phyloP scores from a whole-genome alignment of 2,888 invertebrate species.

The Rhaphigaster nebulosa region DNA sequence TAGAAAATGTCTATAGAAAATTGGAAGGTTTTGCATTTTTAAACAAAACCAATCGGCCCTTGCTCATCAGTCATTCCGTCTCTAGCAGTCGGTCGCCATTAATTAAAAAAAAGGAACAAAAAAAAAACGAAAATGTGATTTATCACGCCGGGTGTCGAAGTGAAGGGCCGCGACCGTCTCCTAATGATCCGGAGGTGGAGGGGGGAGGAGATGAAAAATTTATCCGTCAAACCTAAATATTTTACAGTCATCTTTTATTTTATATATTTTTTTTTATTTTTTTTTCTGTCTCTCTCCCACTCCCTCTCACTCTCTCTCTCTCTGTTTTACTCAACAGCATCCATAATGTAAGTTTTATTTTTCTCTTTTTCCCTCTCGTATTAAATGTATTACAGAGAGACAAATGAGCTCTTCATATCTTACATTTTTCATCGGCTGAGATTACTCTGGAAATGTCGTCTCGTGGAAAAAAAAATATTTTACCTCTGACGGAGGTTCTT shows the following conservation, averaged over 20 bases:
- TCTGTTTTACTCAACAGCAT: conserved; percentile 1
- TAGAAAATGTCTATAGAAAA: conserved; percentile 47
- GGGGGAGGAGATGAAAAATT: conserved; percentile 32
- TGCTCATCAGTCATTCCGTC: conserved; percentile 58
- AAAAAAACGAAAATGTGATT: conserved; percentile 48
- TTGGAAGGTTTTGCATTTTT: conserved; percentile 53
- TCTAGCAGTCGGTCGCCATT: conserved; percentile 45
- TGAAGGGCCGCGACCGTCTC: background rate
- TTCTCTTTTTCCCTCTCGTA: background rate
- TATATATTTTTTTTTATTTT: conserved; percentile 2
- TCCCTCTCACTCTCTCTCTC: background rate
- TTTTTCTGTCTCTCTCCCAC: background rate
- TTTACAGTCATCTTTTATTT: conserved; percentile 39
- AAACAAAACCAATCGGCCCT: conserved; percentile 53
- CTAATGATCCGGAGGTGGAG: conserved; percentile 4
- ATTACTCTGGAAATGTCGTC: background rate
- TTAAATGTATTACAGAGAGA: conserved; percentile 46
- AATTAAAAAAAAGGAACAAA: conserved; percentile 51
- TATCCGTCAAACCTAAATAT: conserved; percentile 53
- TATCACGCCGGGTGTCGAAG: conserved; percentile 55
- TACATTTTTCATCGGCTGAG: conserved; percentile 49
- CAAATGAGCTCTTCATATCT: conserved; percentile 50
- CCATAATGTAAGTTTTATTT: conserved; percentile 47
- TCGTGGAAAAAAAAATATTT: background rate
- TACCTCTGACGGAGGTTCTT: background rate